phyloP scores from a whole-genome alignment of 1,140 invertebrate genomes.

The Cepaea nemoralis region DNA sequence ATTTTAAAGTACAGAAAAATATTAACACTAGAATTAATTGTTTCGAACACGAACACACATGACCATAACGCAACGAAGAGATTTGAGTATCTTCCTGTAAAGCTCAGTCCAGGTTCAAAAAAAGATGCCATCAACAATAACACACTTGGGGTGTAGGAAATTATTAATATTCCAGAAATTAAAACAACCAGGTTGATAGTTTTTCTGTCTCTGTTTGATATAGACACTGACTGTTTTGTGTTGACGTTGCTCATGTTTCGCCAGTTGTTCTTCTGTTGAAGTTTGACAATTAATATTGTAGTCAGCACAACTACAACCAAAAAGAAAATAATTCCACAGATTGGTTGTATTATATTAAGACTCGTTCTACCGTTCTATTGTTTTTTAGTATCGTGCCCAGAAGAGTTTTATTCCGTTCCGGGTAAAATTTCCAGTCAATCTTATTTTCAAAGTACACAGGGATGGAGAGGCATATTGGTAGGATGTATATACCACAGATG shows the following conservation, averaged over 20 bases:
- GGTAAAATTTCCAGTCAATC: constrained; percentile 5
- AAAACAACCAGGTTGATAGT: not conserved
- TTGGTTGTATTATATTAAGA: not conserved
- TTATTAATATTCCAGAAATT: not conserved
- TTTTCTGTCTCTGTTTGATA: not conserved
- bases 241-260: not conserved
- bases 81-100: not conserved
- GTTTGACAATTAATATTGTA: not conserved
- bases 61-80: not conserved
- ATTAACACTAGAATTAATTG: no score
- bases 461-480: not conserved
- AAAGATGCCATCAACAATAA: not conserved
- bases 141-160: not conserved
- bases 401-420: not conserved
- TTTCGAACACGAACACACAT: not conserved
- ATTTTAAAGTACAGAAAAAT: constrained; percentile 14
- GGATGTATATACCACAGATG: not conserved
- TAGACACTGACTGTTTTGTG: no score
- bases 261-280: not conserved
- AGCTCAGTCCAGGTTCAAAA: not conserved
- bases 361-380: not conserved
- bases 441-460: not conserved
- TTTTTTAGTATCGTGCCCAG: not conserved
- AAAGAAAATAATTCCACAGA: not conserved
- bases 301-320: not conserved